phyloP scores from a whole-genome alignment of 2,113 vertebrate genomes.

The Proteles cristata region DNA sequence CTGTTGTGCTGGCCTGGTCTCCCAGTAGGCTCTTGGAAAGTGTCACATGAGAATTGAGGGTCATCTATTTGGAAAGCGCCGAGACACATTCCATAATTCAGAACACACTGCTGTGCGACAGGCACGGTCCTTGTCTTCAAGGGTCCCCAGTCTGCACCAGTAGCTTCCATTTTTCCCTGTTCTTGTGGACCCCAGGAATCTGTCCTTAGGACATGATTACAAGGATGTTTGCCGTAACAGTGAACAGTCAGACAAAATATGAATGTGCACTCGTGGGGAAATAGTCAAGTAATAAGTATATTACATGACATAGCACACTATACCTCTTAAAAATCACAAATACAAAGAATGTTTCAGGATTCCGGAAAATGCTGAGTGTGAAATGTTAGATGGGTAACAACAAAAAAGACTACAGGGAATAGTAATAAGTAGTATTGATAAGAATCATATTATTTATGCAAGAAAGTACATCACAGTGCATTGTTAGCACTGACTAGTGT shows the following conservation, averaged over 20 bases:
- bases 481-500: not conserved
- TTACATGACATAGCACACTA: not conserved
- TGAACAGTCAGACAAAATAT: not conserved
- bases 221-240: not conserved
- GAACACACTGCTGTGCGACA: not conserved
- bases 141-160: not conserved
- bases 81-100: not conserved
- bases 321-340: not conserved
- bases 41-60: not conserved
- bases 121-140: not conserved
- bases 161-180: not conserved
- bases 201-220: not conserved
- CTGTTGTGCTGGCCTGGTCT: not conserved
- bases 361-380: not conserved
- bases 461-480: not conserved
- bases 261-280: not conserved
- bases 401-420: not conserved
- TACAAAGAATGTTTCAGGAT: not conserved
- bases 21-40: not conserved
- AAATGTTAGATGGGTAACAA: not conserved
- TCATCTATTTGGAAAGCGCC: not conserved
- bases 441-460: not conserved
- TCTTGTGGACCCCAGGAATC: not conserved
- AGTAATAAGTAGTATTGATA: not conserved
- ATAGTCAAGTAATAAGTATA: not conserved